Conservation (phyloP, 2,888 invertebrate genomes). For the Zygogramma bicolorata region DNA sequence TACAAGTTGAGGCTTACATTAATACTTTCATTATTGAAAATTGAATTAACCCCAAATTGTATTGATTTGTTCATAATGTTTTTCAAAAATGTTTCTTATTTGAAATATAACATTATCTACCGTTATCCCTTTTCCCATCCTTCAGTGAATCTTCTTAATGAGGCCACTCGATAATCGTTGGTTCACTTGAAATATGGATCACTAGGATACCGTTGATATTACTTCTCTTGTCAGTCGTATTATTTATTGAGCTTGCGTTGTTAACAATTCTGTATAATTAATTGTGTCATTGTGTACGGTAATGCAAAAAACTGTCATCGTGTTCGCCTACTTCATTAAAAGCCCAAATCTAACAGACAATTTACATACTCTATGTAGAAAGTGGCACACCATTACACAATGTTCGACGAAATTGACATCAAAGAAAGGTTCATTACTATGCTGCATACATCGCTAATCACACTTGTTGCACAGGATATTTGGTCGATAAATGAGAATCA, state of each 20-base stretch:
- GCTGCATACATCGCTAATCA: constrained; percentile 1
- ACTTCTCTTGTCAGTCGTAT: not conserved
- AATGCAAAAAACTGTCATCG: not conserved
- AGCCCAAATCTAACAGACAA: constrained; percentile 10
- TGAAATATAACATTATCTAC: no score
- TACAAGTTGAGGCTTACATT: no score
- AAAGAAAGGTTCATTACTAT: constrained; percentile 15
- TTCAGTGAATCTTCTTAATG: no score
- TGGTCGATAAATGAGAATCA: not conserved
- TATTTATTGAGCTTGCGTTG: not conserved
- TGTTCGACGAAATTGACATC: constrained; percentile 18
- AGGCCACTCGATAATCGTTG: not conserved
- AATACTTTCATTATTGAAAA: no score
- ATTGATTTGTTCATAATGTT: no score
- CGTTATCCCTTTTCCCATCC: no score
- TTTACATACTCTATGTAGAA: constrained; percentile 17
- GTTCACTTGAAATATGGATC: no score
- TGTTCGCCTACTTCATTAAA: constrained; percentile 12
- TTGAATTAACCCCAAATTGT: no score
- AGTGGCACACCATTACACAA: constrained; percentile 19
- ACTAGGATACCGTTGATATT: not conserved
- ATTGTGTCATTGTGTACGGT: not conserved
- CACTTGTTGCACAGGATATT: constrained; percentile 7
- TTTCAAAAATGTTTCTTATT: no score
- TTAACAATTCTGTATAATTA: not conserved